phyloP scores from a whole-genome alignment of 92 coral and sea anemone genomes.

The Umimayanthus chanpuru region DNA sequence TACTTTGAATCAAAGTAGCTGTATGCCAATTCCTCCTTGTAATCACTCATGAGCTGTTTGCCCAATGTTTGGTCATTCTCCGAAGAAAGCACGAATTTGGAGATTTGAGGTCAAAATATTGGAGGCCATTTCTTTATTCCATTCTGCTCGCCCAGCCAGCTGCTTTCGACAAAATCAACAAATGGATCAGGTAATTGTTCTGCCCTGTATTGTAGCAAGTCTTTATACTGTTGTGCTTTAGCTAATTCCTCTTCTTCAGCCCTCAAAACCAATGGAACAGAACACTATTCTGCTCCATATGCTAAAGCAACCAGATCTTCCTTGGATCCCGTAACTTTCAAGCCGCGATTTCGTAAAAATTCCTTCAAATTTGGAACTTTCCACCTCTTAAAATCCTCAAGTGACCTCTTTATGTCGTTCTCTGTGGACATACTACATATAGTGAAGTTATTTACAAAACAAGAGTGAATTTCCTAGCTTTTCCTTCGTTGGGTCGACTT shows the following conservation, averaged over 20 bases:
- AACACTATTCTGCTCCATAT: constrained; percentile 55
- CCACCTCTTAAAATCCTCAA: constrained; percentile 59
- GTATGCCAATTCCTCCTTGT: constrained; percentile 63
- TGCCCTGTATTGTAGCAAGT: constrained; percentile 39
- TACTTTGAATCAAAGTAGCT: constrained; percentile 67
- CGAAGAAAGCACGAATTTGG: constrained; percentile 52
- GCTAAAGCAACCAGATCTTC: constrained; percentile 50
- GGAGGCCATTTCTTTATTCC: constrained; percentile 62
- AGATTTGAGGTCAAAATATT: constrained; percentile 38
- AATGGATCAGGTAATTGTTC: constrained; percentile 55
- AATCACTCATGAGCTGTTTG: constrained; percentile 63
- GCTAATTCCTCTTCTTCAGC: constrained; percentile 44
- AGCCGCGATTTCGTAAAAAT: not conserved
- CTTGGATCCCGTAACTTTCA: too few relatives aligned
- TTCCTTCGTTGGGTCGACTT: constrained; percentile 11
- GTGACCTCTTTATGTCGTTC: constrained; percentile 9
- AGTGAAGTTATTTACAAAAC: not conserved
- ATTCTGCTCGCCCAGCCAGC: constrained; percentile 44
- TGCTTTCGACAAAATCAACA: constrained; percentile 35
- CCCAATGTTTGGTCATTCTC: constrained; percentile 51
- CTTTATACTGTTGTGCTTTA: constrained; percentile 39
- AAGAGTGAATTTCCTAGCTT: not conserved
- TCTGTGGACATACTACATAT: constrained; percentile 2
- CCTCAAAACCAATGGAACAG: constrained; percentile 46
- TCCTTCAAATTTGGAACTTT: constrained; percentile 54